Evolutionary conservation across 2,888 invertebrate species (phyloP), one percentile per base, ranked within the genome.

Genomic region (Bombylius major): DNA sequence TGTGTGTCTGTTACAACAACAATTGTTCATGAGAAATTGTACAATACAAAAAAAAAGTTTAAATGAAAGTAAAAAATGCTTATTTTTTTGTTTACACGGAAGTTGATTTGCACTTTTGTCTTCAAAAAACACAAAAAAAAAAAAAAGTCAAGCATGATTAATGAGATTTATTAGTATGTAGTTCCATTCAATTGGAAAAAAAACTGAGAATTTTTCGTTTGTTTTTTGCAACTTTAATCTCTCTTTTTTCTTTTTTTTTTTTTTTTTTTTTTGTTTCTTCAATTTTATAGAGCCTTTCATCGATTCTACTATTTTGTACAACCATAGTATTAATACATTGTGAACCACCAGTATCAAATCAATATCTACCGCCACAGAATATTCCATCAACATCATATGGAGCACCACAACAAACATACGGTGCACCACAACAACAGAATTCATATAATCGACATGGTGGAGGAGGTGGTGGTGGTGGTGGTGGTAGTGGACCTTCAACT

Each of bases 261-360:
- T 39, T n/a, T 53, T 44, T 53, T 36, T 1, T 42, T 50, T 49
- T 58, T 57, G 54, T 45, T 3, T 42, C 1, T 42, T 23, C 23
- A 23, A 23, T 11, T 51, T 56, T 61, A 2, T 57, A 73, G 73
- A 66, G 68, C 69, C 70, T 72, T 63, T 67, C 69, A 62, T 67
- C 71, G 59, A 69, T 73, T 62, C 1, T 42, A 11, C 67, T 69
- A 61, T 61, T 72, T 60, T 65, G 73, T 61, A 69, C 60, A 33
- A 70, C 72, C 55, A 65, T 71, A 53, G 67, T 70, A 56, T 62
- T 71, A 58, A 69, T 66, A 36, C 64, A 65, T 47, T 71, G 69
- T 57, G 75, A 74, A 61, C 74, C 74, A 47, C 75, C 75, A 62
- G 67, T 67, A 56, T 70, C 71, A 55, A 70, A 72, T 59, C 55